Evolutionary conservation across 1,140 invertebrate species (phyloP).

Genomic region (Hylaeus volcanicus): DNA sequence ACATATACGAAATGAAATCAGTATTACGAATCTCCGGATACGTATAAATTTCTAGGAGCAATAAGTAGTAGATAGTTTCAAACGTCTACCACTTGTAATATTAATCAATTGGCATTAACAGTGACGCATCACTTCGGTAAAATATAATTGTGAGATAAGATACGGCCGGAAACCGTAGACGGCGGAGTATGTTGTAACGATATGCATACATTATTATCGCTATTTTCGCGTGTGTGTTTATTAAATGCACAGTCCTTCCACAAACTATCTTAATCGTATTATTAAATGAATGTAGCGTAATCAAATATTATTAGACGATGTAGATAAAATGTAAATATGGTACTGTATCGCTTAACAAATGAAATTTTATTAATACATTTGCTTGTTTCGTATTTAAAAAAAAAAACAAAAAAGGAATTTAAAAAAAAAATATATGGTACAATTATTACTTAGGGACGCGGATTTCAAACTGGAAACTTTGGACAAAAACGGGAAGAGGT

Average conservation of each 20-base stretch:
- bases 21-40: neutral
- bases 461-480: neutral
- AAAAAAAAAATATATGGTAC: neutral
- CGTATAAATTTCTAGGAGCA: conserved; percentile 7
- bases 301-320: conserved; percentile 30
- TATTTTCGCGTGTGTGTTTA: conserved; percentile 37
- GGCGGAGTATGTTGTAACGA: conserved; percentile 26
- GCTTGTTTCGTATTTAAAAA: conserved; percentile 27
- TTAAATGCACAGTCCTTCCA: conserved; percentile 39
- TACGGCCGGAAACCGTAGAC: conserved; percentile 20
- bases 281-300: conserved; percentile 25
- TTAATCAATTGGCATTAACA: conserved; percentile 36
- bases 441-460: neutral
- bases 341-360: conserved; percentile 32
- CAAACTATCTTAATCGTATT: conserved; percentile 34
- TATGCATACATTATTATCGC: conserved; percentile 40
- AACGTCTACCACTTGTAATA: conserved; percentile 9
- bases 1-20: neutral
- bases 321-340: conserved; percentile 42
- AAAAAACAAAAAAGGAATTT: neutral
- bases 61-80: neutral
- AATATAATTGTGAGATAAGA: conserved; percentile 38
- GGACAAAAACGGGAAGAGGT: neutral
- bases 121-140: conserved; percentile 25
- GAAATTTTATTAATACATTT: conserved; percentile 41